Base-by-base conservation (phyloP, 1,140 invertebrate species). In the Leptoteleia sp. region DNA sequence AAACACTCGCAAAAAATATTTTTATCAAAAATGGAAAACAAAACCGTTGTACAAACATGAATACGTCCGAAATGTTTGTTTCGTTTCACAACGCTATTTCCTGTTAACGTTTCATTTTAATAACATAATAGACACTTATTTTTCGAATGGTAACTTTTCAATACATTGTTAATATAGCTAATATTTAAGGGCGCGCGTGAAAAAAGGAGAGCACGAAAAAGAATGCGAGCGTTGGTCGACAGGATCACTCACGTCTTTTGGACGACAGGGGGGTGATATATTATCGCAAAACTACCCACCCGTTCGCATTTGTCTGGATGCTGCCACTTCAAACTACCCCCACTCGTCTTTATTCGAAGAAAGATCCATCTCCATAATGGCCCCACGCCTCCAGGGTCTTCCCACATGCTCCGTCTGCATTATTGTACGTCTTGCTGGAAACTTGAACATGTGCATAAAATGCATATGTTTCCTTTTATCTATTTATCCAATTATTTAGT, bases 331-430 rank as follows among this genome's bases (percentile, higher is more conserved):
- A 85, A 87, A 83, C 82, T 71, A 85, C 78, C 82, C 81, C 77
- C 73, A 45, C 68, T 45, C 76, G 70, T 70, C 85, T 85, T 86
- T 87, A 88, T 88, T 87, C 85, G 81, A 85, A 85, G 80, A 85
- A 87, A 88, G 83, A 88, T 88, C 86, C 83, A 87, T 88, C 86
- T 88, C 85, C 85, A 88, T 88, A 88, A 88, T 87, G 82, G 83
- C 83, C 83, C 80, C 83, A 84, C 82, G 81, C 81, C 80, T 82
- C 68, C 79, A 57, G 67, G 43, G 75, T 77, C 80, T 85, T 82
- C 84, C 84, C 83, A 81, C 85, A 72, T 79, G 45, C 77, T 71
- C 71, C 59, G 62, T 80, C 77, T 76, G 65, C 65, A 65, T 76
- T 72, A 72, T 72, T 75, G 70, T 79, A 47, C 42, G 76, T 61